phyloP scores from a whole-genome alignment of 2,888 invertebrate genomes.

The Sphaeridia pumilis region DNA sequence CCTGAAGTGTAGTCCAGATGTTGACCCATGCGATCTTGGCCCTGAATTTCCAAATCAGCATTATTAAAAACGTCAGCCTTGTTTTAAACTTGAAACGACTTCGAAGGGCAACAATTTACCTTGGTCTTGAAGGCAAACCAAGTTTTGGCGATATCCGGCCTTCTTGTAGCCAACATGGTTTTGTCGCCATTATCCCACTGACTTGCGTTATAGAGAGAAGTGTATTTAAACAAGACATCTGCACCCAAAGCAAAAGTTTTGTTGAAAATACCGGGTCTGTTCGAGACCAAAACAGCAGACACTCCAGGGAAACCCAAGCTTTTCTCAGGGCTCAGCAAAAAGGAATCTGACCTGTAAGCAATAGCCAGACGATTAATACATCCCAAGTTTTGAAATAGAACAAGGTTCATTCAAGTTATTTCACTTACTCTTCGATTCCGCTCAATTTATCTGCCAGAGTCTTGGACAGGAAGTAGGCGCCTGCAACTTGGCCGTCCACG shows the following conservation, averaged over 20 bases:
- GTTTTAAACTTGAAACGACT: too few species aligned
- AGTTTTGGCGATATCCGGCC: slow-evolving; percentile 4
- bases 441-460: not conserved
- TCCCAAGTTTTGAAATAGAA: too few species aligned
- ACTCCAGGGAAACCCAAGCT: slow-evolving; percentile 3
- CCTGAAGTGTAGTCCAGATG: slow-evolving; percentile 2
- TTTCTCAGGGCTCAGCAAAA: slow-evolving; percentile 4
- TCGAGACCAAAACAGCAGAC: slow-evolving; percentile 1
- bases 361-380: not conserved
- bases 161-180: slow-evolving; percentile 3
- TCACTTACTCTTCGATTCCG: slow-evolving; percentile 4
- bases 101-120: not conserved
- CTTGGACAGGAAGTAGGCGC: not conserved
- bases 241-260: slow-evolving; percentile 1
- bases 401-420: too few species aligned
- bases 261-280: not conserved
- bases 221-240: not conserved
- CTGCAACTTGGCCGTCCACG: slow-evolving; percentile 1
- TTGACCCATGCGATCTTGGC: not conserved
- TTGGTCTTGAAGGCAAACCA: slow-evolving; percentile 6
- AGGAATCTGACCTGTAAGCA: slow-evolving; percentile 8
- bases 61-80: too few species aligned
- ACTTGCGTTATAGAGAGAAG: slow-evolving; percentile 6
- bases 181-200: slow-evolving; percentile 12
- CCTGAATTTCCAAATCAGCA: not conserved